Conservation (phyloP, 2,888 invertebrate genomes). For the Maniola hyperantus region DNA sequence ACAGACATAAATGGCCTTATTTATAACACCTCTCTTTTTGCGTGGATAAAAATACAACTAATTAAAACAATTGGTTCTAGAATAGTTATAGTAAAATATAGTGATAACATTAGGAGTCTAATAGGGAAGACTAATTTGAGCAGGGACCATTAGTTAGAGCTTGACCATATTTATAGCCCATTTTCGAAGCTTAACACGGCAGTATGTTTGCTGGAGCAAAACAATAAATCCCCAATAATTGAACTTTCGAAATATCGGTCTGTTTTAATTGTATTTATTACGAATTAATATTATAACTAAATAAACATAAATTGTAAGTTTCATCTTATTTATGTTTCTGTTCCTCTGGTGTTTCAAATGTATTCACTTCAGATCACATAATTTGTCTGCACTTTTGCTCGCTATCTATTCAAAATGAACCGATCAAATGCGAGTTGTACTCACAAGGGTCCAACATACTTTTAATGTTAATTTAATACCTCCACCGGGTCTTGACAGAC, state of each 20-base stretch:
- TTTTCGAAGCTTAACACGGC: conserved; percentile 64
- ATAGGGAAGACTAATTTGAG: conserved; percentile 41
- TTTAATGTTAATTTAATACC: no score
- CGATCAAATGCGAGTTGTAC: no score
- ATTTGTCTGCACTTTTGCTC: no score
- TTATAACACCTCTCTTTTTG: no score
- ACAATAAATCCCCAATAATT: conserved; percentile 50
- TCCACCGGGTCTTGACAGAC: no score
- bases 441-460: no score
- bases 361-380: no score
- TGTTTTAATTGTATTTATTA: background rate
- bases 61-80: background rate
- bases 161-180: conserved; percentile 66
- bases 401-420: no score
- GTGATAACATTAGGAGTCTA: conserved; percentile 15
- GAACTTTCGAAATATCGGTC: conserved; percentile 11
- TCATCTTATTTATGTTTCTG: no score
- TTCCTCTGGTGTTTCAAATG: no score
- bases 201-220: conserved; percentile 53
- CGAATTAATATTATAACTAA: no score
- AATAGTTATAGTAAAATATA: background rate
- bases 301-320: background rate
- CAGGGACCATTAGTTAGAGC: conserved; percentile 61
- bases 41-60: background rate
- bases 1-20: no score